phyloP scores from a whole-genome alignment of 2,797 vertebrate species.

The Danio aesculapii region DNA sequence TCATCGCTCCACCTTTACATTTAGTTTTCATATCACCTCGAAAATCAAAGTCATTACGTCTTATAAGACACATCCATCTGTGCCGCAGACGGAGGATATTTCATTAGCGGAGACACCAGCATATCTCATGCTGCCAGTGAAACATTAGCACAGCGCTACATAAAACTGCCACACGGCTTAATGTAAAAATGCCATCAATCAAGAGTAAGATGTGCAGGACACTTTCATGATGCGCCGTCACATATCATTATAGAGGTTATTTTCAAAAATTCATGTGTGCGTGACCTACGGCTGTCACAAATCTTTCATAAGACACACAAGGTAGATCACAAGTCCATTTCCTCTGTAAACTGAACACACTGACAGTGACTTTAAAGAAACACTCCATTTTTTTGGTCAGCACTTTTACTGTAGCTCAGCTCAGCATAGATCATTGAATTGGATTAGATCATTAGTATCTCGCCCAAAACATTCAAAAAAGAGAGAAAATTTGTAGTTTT shows the following conservation, averaged over 20 bases:
- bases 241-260: slow-evolving; percentile 41
- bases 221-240: slow-evolving; percentile 19
- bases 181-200: slow-evolving; percentile 60
- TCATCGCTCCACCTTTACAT: slow-evolving; percentile 26
- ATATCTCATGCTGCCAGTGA: slow-evolving; percentile 39
- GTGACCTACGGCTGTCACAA: slow-evolving; percentile 32
- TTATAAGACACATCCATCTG: slow-evolving; percentile 42
- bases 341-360: not conserved
- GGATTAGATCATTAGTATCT: too few relatives aligned
- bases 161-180: slow-evolving; percentile 50
- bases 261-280: slow-evolving; percentile 33
- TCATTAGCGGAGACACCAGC: slow-evolving; percentile 41
- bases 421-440: too few relatives aligned
- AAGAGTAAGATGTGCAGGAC: slow-evolving; percentile 33
- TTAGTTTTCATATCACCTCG: slow-evolving; percentile 18
- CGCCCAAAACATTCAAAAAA: too few relatives aligned
- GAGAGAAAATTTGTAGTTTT: too few relatives aligned
- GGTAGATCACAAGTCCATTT: not conserved
- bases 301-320: slow-evolving; percentile 32
- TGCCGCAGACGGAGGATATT: slow-evolving; percentile 24
- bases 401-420: too few relatives aligned
- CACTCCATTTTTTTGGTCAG: too few relatives aligned
- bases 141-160: slow-evolving; percentile 48
- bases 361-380: not conserved
- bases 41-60: slow-evolving; percentile 40